Conservation (phyloP, 2,888 invertebrate genomes). For the Nesidiocoris tenuis region DNA sequence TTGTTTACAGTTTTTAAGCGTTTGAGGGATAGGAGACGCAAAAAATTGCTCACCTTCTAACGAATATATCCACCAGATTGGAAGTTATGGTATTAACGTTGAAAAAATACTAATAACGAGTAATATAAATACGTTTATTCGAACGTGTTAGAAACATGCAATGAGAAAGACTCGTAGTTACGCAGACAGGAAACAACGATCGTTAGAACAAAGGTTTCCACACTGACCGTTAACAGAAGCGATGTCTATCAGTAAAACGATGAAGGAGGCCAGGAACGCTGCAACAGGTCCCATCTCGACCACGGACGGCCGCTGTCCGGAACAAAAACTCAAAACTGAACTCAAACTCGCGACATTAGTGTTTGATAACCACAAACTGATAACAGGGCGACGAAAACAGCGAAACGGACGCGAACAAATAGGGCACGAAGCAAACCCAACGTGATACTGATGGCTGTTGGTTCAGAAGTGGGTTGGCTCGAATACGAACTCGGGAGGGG, state of each 20-base stretch:
- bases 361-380: slow-evolving; percentile 24
- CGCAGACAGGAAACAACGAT: not conserved
- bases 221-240: slow-evolving; percentile 11
- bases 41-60: too few relatives aligned
- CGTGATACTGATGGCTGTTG: slow-evolving; percentile 37
- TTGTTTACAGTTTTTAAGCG: too few relatives aligned
- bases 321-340: slow-evolving; percentile 16
- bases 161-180: not conserved
- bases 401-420: slow-evolving; percentile 1
- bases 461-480: slow-evolving; percentile 12
- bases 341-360: slow-evolving; percentile 39
- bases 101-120: too few relatives aligned
- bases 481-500: not conserved
- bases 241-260: not conserved
- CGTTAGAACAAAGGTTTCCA: not conserved
- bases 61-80: too few relatives aligned
- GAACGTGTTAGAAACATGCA: not conserved
- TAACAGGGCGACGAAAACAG: slow-evolving; percentile 9
- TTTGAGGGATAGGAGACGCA: too few relatives aligned
- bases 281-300: slow-evolving; percentile 18
- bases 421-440: slow-evolving; percentile 16
- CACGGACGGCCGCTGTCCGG: not conserved
- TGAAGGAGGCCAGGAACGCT: slow-evolving; percentile 6
- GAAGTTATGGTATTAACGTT: too few relatives aligned
- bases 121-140: too few relatives aligned